phyloP scores from a whole-genome alignment of 2,888 invertebrate genomes.

The Oscheius sp. region DNA sequence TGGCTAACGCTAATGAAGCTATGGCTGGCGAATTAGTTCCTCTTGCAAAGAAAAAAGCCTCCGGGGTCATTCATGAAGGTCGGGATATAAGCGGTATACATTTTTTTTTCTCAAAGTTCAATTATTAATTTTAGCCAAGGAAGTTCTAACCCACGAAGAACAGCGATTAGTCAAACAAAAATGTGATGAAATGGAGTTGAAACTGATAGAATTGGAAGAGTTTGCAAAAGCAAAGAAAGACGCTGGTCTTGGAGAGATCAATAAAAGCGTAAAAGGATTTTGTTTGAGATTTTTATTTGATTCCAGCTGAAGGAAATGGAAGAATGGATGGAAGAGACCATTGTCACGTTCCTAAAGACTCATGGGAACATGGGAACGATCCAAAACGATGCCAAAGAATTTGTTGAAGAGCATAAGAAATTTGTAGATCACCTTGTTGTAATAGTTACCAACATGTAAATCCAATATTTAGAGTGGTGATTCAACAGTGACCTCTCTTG shows the following conservation, averaged over 20 bases:
- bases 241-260: slow-evolving; percentile 43
- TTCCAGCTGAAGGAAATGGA: slow-evolving; percentile 36
- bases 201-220: slow-evolving; percentile 53
- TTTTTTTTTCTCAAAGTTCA: neutral
- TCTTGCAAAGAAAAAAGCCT: slow-evolving; percentile 64
- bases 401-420: slow-evolving; percentile 52
- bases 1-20: slow-evolving; percentile 62
- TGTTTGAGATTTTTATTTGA: neutral
- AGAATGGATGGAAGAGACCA: slow-evolving; percentile 57
- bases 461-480: slow-evolving; percentile 46
- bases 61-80: slow-evolving; percentile 59
- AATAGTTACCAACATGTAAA: neutral
- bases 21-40: slow-evolving; percentile 67
- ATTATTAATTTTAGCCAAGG: slow-evolving; percentile 39
- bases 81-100: slow-evolving; percentile 51
- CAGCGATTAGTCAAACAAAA: slow-evolving; percentile 47
- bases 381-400: slow-evolving; percentile 49
- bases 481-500: slow-evolving; percentile 48
- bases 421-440: slow-evolving; percentile 58
- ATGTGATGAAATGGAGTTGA: slow-evolving; percentile 48
- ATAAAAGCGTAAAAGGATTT: neutral
- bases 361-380: slow-evolving; percentile 59
- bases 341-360: slow-evolving; percentile 57
- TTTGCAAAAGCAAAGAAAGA: slow-evolving; percentile 56
- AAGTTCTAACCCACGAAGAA: slow-evolving; percentile 52